Conservation (phyloP, 1,140 invertebrate species). For the Meloidogyne exigua region DNA sequence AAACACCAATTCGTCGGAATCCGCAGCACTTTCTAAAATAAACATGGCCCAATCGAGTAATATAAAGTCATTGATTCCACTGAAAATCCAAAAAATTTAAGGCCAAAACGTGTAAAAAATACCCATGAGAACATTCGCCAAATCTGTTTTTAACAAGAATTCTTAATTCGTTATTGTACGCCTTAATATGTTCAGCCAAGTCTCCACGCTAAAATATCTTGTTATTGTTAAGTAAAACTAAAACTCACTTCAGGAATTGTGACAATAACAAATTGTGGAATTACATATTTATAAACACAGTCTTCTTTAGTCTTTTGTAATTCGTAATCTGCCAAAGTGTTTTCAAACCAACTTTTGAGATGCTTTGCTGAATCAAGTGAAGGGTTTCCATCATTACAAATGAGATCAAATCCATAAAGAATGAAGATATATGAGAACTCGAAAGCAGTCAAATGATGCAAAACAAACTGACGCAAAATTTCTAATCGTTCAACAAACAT, state of each 20-base stretch:
- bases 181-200: not conserved
- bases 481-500: not conserved
- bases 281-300: not conserved
- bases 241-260: conserved; percentile 12
- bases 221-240: not conserved
- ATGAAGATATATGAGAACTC: conserved; percentile 18
- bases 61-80: not conserved
- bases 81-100: not conserved
- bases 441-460: not conserved
- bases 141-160: not conserved
- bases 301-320: conserved; percentile 5
- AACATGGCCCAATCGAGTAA: conserved; percentile 16
- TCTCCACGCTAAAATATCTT: not conserved
- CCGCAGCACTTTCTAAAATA: not conserved
- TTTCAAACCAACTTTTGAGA: conserved; percentile 3
- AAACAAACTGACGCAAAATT: not conserved
- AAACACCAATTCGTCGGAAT: not conserved
- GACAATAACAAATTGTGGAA: conserved; percentile 11
- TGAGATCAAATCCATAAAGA: conserved; percentile 12
- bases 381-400: not conserved
- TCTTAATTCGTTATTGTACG: conserved; percentile 8
- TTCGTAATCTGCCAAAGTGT: not conserved
- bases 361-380: not conserved
- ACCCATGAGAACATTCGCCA: not conserved
- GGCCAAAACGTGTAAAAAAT: not conserved